phyloP scores from a whole-genome alignment of 2,888 invertebrate genomes.

The Cephonodes hylas region DNA sequence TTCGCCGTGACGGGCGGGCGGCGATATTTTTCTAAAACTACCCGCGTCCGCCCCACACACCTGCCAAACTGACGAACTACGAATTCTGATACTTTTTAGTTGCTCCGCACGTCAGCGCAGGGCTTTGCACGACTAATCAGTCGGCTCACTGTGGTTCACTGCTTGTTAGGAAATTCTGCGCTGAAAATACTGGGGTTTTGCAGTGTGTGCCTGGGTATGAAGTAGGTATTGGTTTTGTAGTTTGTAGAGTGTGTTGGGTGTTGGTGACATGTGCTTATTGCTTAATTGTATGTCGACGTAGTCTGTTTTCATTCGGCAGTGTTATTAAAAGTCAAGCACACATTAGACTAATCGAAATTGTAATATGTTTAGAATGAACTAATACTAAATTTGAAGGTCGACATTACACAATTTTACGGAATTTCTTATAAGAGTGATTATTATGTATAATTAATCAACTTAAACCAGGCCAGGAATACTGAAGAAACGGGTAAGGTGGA shows the following conservation, averaged over 20 bases:
- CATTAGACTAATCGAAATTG: no score
- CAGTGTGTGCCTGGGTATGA: neutral
- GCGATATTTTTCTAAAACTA: constrained; percentile 54
- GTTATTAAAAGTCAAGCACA: no score
- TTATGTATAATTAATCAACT: no score
- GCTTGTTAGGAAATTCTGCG: neutral
- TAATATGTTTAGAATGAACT: no score
- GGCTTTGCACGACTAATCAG: neutral
- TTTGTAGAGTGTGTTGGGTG: neutral
- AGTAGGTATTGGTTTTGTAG: neutral
- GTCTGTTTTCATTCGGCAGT: no score
- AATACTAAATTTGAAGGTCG: no score
- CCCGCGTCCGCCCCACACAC: constrained; percentile 24
- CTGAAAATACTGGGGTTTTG: neutral
- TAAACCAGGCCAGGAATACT: no score
- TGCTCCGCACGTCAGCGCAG: neutral
- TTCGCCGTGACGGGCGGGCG: constrained; percentile 34
- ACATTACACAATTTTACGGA: no score
- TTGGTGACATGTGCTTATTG: neutral
- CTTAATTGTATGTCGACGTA: no score
- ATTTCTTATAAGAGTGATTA: no score
- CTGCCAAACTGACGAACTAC: constrained; percentile 11
- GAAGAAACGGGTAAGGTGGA: no score
- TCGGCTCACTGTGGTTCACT: neutral
- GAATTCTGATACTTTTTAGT: neutral